These are phyloP conservation scores for Crioceris asparagi DNA, from an alignment of 2,888 invertebrate species.

Conservation along the genomic window DNA sequence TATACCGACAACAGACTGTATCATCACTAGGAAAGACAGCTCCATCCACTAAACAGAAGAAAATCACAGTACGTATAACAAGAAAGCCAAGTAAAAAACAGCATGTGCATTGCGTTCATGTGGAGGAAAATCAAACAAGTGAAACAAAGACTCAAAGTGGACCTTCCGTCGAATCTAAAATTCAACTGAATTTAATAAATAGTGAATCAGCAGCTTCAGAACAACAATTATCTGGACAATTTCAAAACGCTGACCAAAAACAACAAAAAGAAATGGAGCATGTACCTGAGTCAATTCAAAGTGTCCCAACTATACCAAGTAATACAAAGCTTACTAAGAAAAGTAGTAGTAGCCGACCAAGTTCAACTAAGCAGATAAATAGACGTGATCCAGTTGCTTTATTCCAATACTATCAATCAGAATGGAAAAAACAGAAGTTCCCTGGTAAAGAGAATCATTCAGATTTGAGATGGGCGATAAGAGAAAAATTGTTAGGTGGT, in stretches of 20 bases:
- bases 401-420: slow-evolving; percentile 63
- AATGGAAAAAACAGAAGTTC: slow-evolving; percentile 65
- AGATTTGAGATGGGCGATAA: slow-evolving; percentile 57
- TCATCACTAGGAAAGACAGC: slow-evolving; percentile 35
- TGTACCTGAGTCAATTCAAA: not conserved
- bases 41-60: slow-evolving; percentile 20
- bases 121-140: slow-evolving; percentile 3
- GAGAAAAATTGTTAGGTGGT: slow-evolving; percentile 55
- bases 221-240: no score
- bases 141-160: no score
- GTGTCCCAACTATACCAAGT: not conserved
- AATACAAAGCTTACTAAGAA: not conserved
- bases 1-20: slow-evolving; percentile 35
- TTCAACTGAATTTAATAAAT: slow-evolving; percentile 1
- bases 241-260: no score
- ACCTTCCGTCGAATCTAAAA: no score
- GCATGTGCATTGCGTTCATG: slow-evolving; percentile 19
- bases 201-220: slow-evolving; percentile 1
- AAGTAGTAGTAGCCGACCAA: not conserved
- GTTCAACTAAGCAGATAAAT: slow-evolving; percentile 17
- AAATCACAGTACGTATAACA: slow-evolving; percentile 27
- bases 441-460: slow-evolving; percentile 62
- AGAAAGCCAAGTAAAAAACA: slow-evolving; percentile 13
- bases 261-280: not conserved
- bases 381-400: slow-evolving; percentile 62